phyloP scores from a whole-genome alignment of 2,113 vertebrate species.

The Gambusia affinis region DNA sequence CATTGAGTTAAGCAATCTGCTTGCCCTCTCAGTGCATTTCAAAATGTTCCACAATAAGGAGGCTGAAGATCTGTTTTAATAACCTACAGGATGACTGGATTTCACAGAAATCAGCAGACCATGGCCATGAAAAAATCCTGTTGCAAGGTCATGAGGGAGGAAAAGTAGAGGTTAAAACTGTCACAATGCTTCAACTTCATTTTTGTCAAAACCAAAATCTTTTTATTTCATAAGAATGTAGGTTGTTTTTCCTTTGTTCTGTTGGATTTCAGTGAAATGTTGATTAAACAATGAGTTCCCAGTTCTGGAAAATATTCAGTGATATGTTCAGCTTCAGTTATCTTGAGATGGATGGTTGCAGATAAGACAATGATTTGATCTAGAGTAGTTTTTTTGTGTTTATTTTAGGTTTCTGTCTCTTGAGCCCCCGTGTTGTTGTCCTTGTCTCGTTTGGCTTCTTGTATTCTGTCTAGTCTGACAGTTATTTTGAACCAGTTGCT shows the following conservation, averaged over 20 bases:
- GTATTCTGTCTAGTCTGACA: no score
- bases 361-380: not conserved
- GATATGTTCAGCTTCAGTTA: not conserved
- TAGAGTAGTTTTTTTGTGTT: no score
- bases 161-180: not conserved
- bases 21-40: constrained; percentile 20
- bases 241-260: not conserved
- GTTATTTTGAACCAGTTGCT: no score
- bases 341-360: not conserved
- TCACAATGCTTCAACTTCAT: not conserved
- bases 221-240: not conserved
- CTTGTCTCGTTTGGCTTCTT: no score
- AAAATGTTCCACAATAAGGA: not conserved
- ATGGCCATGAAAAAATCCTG: constrained; percentile 3
- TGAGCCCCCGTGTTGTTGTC: no score
- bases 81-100: not conserved
- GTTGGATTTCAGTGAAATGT: not conserved
- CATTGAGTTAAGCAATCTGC: not conserved
- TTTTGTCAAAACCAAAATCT: not conserved
- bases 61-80: constrained; percentile 9
- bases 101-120: constrained; percentile 1
- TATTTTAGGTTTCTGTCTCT: no score
- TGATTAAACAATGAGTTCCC: not conserved
- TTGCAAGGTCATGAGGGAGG: not conserved
- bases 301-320: not conserved